These are phyloP conservation scores for Burhinus oedicnemus DNA, from an alignment of 2,113 vertebrate genomes.

Conservation along the genomic window DNA sequence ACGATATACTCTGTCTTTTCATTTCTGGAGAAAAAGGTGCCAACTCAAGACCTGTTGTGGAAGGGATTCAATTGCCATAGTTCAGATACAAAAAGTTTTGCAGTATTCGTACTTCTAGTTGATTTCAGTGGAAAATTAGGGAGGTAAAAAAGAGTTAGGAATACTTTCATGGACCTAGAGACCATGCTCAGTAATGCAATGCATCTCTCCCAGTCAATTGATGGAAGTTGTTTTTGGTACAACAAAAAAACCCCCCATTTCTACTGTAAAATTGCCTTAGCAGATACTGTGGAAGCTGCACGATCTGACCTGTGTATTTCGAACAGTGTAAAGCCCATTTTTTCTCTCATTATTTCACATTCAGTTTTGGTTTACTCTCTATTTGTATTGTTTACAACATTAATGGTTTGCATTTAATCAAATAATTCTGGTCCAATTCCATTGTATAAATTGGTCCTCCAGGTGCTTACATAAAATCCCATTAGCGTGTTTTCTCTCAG, in stretches of 20 bases:
- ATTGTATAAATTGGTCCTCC: conserved; percentile 8
- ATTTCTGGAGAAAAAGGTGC: not conserved
- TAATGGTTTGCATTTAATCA: conserved; percentile 53
- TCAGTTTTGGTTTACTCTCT: not conserved
- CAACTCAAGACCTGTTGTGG: not conserved
- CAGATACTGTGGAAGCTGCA: not conserved
- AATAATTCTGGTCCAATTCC: conserved; percentile 16
- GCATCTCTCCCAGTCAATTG: not conserved
- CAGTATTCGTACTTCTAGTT: not conserved
- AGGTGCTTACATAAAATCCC: conserved; percentile 48
- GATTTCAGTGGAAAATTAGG: not conserved
- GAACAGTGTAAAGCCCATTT: not conserved
- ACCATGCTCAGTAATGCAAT: not conserved
- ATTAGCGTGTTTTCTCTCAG: conserved; percentile 24
- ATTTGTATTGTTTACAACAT: not conserved
- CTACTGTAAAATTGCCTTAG: not conserved
- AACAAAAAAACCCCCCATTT: not conserved
- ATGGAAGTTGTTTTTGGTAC: not conserved
- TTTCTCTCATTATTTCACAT: conserved; percentile 1
- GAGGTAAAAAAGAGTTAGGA: not conserved
- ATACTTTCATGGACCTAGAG: not conserved
- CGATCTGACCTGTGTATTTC: not conserved
- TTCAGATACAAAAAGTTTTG: not conserved
- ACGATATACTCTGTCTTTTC: not conserved
- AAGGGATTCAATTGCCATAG: not conserved